Percentiles rank a stretch among this genome's conserved stretches.
phyloP scores from a whole-genome alignment of 2,888 invertebrate genomes.

The Itoplectis maculator region DNA sequence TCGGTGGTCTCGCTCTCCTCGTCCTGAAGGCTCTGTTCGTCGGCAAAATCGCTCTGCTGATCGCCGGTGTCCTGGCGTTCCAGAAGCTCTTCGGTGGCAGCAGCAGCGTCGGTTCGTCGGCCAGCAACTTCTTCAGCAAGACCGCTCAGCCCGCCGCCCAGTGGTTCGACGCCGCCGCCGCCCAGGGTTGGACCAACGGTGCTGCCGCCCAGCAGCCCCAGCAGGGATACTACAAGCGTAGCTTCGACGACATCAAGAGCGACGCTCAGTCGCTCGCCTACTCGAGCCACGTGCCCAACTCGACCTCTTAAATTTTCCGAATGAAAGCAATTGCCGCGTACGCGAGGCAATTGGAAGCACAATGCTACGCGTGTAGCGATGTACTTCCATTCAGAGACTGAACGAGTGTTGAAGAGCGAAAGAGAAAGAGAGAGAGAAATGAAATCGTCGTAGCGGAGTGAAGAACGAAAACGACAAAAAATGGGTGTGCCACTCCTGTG shows the following conservation, averaged over 20 bases:
- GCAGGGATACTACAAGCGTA: slow-evolving; percentile 83
- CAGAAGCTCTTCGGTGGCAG: slow-evolving; percentile 88
- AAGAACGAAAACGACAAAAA: slow-evolving; percentile 11
- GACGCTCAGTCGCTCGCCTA: slow-evolving; percentile 91
- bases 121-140: slow-evolving; percentile 78
- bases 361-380: not conserved
- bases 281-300: slow-evolving; percentile 87
- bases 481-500: slow-evolving; percentile 39
- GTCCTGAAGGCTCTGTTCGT: slow-evolving; percentile 92
- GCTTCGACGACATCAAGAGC: slow-evolving; percentile 85
- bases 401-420: slow-evolving; percentile 35
- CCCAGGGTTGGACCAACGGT: slow-evolving; percentile 80
- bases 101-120: slow-evolving; percentile 71
- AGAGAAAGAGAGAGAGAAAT: slow-evolving; percentile 9
- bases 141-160: slow-evolving; percentile 70
- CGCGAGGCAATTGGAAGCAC: no score
- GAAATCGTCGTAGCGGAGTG: slow-evolving; percentile 17
- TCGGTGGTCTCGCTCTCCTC: slow-evolving; percentile 90
- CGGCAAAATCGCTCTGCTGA: slow-evolving; percentile 91
- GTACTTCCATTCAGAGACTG: slow-evolving; percentile 35
- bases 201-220: slow-evolving; percentile 77
- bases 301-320: slow-evolving; percentile 59
- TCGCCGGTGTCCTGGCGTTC: slow-evolving; percentile 90
- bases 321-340: slow-evolving; percentile 19
- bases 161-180: slow-evolving; percentile 74